These are phyloP conservation scores for Drosophila emarginata DNA, from an alignment of 2,888 invertebrate genomes.

Conservation along the genomic window DNA sequence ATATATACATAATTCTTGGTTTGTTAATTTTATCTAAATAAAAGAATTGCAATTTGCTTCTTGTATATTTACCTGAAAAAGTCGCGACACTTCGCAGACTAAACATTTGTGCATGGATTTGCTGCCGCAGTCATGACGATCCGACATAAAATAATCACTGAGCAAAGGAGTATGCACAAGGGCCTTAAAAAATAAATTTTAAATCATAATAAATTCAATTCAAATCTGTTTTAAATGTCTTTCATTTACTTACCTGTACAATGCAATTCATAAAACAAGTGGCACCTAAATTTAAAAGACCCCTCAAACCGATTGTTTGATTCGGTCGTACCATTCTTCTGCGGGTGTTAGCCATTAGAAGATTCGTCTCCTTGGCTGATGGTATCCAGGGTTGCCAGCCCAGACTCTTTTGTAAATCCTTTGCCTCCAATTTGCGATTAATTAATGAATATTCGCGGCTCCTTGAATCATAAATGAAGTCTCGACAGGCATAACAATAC, in stretches of 20 bases:
- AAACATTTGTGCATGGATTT: slow-evolving; percentile 90
- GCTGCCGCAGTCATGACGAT: slow-evolving; percentile 91
- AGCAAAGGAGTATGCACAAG: slow-evolving; percentile 97
- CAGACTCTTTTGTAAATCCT: slow-evolving; percentile 85
- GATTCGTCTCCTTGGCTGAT: slow-evolving; percentile 89
- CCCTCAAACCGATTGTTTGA: slow-evolving; percentile 94
- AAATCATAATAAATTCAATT: neutral
- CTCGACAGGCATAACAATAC: slow-evolving; percentile 94
- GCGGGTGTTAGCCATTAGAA: slow-evolving; percentile 89
- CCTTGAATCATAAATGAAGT: slow-evolving; percentile 95
- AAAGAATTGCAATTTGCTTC: too few species aligned
- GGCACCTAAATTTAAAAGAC: slow-evolving; percentile 96
- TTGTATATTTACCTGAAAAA: slow-evolving; percentile 96
- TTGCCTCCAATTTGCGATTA: slow-evolving; percentile 85
- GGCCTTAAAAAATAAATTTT: slow-evolving; percentile 83
- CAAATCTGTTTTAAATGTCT: too few species aligned
- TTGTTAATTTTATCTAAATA: too few species aligned
- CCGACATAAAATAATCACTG: slow-evolving; percentile 96
- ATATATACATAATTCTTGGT: neutral
- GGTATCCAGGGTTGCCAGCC: slow-evolving; percentile 91
- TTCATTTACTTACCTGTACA: slow-evolving; percentile 86
- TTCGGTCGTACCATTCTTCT: slow-evolving; percentile 90
- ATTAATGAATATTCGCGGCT: slow-evolving; percentile 84
- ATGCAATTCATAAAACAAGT: slow-evolving; percentile 99
- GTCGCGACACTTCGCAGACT: slow-evolving; percentile 96